Percentiles rank a stretch among this genome's conserved stretches.
phyloP scores from a whole-genome alignment of 2,888 invertebrate species.

The Orthosia incerta region DNA sequence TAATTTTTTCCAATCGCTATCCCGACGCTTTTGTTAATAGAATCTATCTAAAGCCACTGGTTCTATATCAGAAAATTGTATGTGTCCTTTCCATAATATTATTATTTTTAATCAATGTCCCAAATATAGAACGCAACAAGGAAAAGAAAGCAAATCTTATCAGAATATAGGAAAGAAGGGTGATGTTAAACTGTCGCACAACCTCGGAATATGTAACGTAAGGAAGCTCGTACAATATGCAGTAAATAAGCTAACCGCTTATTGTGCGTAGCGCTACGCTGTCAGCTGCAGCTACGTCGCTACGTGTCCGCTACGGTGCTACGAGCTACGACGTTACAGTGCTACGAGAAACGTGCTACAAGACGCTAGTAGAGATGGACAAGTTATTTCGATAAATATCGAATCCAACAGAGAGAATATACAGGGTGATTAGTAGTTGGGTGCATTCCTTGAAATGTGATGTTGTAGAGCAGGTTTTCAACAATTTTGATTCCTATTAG shows the following conservation, averaged over 20 bases:
- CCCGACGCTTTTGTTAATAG: no score
- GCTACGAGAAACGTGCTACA: slow-evolving; percentile 56
- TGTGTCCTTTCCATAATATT: not conserved
- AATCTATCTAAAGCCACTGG: no score
- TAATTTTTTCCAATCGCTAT: no score
- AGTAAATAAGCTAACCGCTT: slow-evolving; percentile 64
- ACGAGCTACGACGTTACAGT: slow-evolving; percentile 46
- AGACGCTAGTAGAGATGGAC: slow-evolving; percentile 4
- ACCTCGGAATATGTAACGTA: slow-evolving; percentile 38
- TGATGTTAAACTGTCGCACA: slow-evolving; percentile 28
- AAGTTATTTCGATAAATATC: no score
- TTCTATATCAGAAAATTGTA: no score
- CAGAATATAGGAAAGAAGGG: slow-evolving; percentile 17
- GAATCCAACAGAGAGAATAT: no score
- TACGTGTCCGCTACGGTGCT: slow-evolving; percentile 47
- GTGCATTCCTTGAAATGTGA: no score
- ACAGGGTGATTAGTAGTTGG: no score
- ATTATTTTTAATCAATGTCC: not conserved
- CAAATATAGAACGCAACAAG: not conserved
- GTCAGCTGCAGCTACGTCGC: slow-evolving; percentile 51
- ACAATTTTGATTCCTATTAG: no score
- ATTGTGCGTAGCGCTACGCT: slow-evolving; percentile 60
- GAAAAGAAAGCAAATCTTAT: slow-evolving; percentile 16
- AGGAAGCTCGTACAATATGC: slow-evolving; percentile 59
- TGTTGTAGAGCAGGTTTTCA: no score